Conservation (phyloP, 2,888 invertebrate species). For the Hirtodrosophila duncani region DNA sequence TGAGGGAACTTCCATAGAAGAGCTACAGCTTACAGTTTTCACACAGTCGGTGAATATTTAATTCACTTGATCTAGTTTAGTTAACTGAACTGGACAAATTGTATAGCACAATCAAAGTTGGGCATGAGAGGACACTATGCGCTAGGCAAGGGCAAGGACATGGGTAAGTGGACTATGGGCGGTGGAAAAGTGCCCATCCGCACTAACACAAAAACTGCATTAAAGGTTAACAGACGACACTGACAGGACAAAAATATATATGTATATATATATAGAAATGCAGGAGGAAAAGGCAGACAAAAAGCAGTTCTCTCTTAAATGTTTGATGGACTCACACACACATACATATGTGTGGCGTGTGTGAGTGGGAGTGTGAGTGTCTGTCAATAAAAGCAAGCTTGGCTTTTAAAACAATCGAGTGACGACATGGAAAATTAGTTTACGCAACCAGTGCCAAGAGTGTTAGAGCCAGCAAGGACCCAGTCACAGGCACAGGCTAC, state of each 20-base stretch:
- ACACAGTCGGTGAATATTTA: no score
- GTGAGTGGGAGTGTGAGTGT: constrained; percentile 10
- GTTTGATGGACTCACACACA: constrained; percentile 49
- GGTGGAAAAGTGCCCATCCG: no score
- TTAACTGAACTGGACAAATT: no score
- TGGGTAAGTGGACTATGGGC: no score
- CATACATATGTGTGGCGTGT: constrained; percentile 1
- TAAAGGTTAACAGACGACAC: constrained; percentile 28
- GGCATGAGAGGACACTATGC: no score
- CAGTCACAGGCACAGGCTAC: not conserved
- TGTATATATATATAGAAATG: no score
- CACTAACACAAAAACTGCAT: constrained; percentile 36
- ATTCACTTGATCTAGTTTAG: no score
- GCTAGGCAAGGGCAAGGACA: no score
- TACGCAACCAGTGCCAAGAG: constrained; percentile 66
- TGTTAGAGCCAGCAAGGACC: not conserved
- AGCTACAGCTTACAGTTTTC: no score
- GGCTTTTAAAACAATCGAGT: constrained; percentile 73
- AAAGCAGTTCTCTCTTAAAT: constrained; percentile 44
- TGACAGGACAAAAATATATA: no score
- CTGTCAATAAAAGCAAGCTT: constrained; percentile 22
- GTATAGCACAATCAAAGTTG: no score
- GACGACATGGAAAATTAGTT: constrained; percentile 74
- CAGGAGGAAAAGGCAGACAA: constrained; percentile 31
- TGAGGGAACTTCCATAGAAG: no score